Evolutionary conservation across 2,113 vertebrate species (phyloP).

Genomic region (Eidolon helvum): DNA sequence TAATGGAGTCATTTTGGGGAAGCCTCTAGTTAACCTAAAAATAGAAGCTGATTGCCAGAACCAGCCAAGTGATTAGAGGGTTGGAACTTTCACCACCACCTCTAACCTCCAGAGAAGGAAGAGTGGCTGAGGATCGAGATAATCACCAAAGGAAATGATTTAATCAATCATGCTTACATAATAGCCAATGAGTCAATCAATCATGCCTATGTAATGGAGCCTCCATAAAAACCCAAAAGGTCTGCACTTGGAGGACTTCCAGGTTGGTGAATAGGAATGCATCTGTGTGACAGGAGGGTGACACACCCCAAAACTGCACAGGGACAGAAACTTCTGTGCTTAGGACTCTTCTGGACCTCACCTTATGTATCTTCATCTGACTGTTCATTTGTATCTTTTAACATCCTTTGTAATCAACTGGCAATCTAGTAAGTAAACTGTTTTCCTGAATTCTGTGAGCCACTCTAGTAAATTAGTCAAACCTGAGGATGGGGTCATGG

Average conservation of each 20-base stretch:
- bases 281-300: background rate
- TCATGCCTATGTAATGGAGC: background rate
- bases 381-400: background rate
- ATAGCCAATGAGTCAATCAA: background rate
- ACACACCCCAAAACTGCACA: too few relatives aligned
- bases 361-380: background rate
- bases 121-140: too few relatives aligned
- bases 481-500: background rate
- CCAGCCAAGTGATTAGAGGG: background rate
- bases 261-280: background rate
- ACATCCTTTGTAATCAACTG: background rate
- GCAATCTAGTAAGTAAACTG: background rate
- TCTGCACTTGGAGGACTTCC: background rate
- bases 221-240: background rate
- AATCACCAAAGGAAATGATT: too few relatives aligned
- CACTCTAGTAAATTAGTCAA: background rate
- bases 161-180: too few relatives aligned
- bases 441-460: background rate
- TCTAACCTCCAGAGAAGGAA: too few relatives aligned
- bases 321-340: background rate
- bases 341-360: background rate
- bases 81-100: background rate
- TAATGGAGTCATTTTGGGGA: background rate
- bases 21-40: background rate
- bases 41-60: background rate